These are phyloP conservation scores for Falco cherrug DNA, from an alignment of 2,797 vertebrate species.

Conservation along the genomic window DNA sequence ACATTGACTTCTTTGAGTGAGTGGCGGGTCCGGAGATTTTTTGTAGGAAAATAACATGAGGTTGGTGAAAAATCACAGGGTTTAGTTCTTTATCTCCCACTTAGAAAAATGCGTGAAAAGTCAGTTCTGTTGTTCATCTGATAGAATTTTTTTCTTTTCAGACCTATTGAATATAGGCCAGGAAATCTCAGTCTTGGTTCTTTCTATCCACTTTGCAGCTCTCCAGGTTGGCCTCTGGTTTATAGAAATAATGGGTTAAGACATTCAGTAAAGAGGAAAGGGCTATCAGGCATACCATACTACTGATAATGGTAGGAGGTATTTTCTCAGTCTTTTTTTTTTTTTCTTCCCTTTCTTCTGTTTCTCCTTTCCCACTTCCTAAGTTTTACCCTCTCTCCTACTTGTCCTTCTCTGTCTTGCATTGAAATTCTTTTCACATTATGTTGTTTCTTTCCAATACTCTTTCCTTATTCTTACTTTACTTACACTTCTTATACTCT, in stretches of 20 bases:
- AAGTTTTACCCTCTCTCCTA: background rate
- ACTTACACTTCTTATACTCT: background rate
- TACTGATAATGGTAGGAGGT: background rate
- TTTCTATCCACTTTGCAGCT: conserved; percentile 49
- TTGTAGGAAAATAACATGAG: background rate
- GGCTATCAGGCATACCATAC: background rate
- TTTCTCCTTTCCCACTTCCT: background rate
- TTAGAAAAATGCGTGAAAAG: background rate
- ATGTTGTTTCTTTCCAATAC: background rate
- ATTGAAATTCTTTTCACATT: background rate
- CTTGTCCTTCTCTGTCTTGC: background rate
- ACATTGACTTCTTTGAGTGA: background rate
- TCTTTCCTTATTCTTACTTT: background rate
- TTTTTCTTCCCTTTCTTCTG: background rate
- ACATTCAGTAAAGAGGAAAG: background rate
- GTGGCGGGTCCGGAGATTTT: background rate
- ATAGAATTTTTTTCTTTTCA: conserved; percentile 54
- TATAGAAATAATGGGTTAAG: conserved; percentile 56
- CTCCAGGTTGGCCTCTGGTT: conserved; percentile 40
- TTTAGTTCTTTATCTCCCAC: background rate
- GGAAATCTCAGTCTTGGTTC: conserved; percentile 54
- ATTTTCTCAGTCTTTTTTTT: background rate
- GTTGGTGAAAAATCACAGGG: background rate
- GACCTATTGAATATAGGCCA: conserved; percentile 19
- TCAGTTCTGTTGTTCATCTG: conserved; percentile 13